Evolutionary conservation across 2,888 invertebrate genomes (phyloP), one percentile per base, ranked within the genome.

Genomic region (Trachelus tabidus): DNA sequence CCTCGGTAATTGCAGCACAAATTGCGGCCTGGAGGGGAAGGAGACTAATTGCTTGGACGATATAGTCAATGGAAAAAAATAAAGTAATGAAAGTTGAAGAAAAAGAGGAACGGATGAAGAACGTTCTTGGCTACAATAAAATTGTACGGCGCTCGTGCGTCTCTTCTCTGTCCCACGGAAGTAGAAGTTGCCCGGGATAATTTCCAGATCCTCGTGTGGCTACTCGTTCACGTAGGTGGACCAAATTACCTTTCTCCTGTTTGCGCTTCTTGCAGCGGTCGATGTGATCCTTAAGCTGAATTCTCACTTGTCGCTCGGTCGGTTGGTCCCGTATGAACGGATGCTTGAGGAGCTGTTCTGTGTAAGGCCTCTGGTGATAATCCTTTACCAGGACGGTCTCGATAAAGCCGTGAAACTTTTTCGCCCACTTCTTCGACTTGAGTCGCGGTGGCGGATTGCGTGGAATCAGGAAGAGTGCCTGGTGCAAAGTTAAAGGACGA

Each of bases 241-340:
- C 56, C 56, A 56, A 23, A 56, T 23, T 85, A 92, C 93, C 93
- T 93, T 97, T 97, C 91, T 98, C 97, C 90, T 96, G 97, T 93
- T 97, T 98, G 91, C 98, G 95, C 92, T 98, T 98, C 93, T 98
- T 98, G 93, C 98, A 98, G 84, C 97, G 94, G 93, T 99, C 99
- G 92, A 99, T 99, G 93, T 99, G 99, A 93, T 99, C 99, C 93
- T 99, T 99, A 84, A 99, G 95, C 92, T 99, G 98, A 92, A 98
- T 99, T 90, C 99, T 94, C 85, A 99, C 98, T 94, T 99, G 98
- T 87, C 99, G 94, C 93, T 99, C 99, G 76, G 98, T 99, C 33
- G 99, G 99, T 93, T 99, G 99, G 93, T 99, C 99, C 92, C 97
- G 96, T 90, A 99, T 98, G 92, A 99, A 99, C 80, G 98, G 95